These are phyloP conservation scores for Cariama cristata DNA, from an alignment of 2,113 vertebrate genomes.

Conservation along the genomic window DNA sequence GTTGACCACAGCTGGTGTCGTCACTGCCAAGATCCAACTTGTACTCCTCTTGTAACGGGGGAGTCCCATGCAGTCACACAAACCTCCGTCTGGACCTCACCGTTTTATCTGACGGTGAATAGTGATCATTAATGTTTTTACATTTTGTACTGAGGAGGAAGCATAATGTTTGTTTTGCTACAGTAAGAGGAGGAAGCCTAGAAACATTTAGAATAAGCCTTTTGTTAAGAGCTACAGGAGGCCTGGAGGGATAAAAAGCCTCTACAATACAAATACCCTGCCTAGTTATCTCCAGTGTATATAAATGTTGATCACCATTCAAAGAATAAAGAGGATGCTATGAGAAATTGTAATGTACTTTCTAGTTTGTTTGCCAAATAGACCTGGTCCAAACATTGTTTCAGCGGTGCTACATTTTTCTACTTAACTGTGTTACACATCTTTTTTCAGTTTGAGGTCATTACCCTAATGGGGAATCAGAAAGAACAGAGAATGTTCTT, in stretches of 20 bases:
- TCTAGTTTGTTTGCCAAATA: neutral
- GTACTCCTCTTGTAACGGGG: neutral
- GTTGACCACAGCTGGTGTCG: neutral
- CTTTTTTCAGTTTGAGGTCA: neutral
- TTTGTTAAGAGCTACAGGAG: neutral
- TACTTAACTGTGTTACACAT: neutral
- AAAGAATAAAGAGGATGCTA: neutral
- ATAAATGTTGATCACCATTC: neutral
- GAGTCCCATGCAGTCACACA: accelerated
- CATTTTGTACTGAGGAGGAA: neutral
- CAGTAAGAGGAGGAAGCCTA: neutral
- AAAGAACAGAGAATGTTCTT: neutral
- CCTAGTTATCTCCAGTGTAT: neutral
- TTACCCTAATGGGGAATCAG: neutral
- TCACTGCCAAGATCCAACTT: neutral
- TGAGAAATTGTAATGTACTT: neutral
- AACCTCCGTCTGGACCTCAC: neutral
- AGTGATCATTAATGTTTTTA: neutral
- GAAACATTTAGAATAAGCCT: neutral
- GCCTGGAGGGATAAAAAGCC: neutral
- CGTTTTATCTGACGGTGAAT: neutral
- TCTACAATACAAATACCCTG: neutral
- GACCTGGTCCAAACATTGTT: neutral
- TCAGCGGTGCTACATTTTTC: neutral
- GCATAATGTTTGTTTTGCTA: neutral